Evolutionary conservation across 92 coral and sea anemone genomes (phyloP).

Genomic region (Paragorgia papillata): DNA sequence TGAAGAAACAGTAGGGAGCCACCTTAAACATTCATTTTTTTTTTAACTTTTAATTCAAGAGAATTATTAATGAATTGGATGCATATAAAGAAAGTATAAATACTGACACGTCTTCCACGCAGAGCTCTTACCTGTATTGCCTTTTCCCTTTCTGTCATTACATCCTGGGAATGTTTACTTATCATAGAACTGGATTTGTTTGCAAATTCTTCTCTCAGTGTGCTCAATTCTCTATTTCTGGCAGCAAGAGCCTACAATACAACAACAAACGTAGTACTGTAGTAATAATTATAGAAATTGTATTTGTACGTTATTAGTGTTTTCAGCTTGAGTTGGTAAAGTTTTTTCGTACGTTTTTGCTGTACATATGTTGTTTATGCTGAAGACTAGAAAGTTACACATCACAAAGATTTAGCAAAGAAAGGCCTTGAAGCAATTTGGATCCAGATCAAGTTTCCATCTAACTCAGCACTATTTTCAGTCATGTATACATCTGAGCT

Average conservation of each 20-base stretch:
- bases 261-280: background rate
- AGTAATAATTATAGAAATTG: too few relatives aligned
- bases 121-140: constrained; percentile 70
- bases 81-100: too few relatives aligned
- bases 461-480: constrained; percentile 42
- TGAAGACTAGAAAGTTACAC: constrained; percentile 50
- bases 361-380: constrained; percentile 43
- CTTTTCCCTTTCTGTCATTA: constrained; percentile 85
- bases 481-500: constrained; percentile 52
- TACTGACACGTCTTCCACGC: background rate
- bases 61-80: too few relatives aligned
- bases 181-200: constrained; percentile 71
- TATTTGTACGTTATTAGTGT: too few relatives aligned
- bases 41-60: too few relatives aligned
- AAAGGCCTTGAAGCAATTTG: constrained; percentile 54
- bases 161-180: constrained; percentile 84
- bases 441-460: constrained; percentile 45
- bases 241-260: constrained; percentile 63
- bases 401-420: constrained; percentile 39
- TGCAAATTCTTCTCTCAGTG: constrained; percentile 73
- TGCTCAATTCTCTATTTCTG: constrained; percentile 71
- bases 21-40: too few relatives aligned
- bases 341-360: too few relatives aligned
- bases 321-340: too few relatives aligned
- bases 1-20: too few relatives aligned